Evolutionary conservation across 2,113 vertebrate genomes (phyloP).

Genomic region (Myiopsitta monachus): DNA sequence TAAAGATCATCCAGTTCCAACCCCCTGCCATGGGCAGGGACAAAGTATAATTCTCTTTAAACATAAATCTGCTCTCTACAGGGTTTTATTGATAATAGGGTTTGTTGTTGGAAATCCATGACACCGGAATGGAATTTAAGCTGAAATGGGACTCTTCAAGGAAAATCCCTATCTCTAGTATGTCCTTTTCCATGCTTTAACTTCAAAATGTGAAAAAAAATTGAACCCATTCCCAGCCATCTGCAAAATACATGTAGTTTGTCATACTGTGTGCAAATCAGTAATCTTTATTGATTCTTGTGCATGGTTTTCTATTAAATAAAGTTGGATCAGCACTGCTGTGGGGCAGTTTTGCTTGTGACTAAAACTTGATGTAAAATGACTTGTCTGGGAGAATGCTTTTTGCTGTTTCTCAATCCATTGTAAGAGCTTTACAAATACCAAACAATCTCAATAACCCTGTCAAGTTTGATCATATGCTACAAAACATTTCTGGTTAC

Average conservation of each 20-base stretch:
- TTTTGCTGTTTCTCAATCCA: conserved; percentile 19
- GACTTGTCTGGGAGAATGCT: conserved; percentile 33
- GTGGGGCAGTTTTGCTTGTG: background rate
- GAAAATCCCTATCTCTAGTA: background rate
- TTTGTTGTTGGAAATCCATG: background rate
- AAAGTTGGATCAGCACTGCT: conserved; percentile 37
- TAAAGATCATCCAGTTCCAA: background rate
- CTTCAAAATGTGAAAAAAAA: background rate
- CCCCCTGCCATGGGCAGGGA: background rate
- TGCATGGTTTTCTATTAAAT: background rate
- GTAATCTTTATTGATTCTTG: conserved; percentile 44
- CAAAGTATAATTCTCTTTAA: background rate
- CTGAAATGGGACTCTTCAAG: background rate
- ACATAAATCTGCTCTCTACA: background rate
- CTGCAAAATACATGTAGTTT: background rate
- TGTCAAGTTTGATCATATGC: conserved; percentile 1
- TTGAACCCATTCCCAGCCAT: background rate
- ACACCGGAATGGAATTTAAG: background rate
- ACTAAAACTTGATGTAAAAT: conserved; percentile 50
- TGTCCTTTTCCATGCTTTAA: background rate
- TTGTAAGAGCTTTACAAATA: conserved; percentile 45
- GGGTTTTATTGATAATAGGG: background rate
- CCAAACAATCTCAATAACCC: conserved; percentile 45
- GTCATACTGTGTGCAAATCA: background rate
- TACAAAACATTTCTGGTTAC: background rate